These are phyloP conservation scores for Pardalotus punctatus DNA, from an alignment of 2,113 vertebrate genomes.

Conservation along the genomic window DNA sequence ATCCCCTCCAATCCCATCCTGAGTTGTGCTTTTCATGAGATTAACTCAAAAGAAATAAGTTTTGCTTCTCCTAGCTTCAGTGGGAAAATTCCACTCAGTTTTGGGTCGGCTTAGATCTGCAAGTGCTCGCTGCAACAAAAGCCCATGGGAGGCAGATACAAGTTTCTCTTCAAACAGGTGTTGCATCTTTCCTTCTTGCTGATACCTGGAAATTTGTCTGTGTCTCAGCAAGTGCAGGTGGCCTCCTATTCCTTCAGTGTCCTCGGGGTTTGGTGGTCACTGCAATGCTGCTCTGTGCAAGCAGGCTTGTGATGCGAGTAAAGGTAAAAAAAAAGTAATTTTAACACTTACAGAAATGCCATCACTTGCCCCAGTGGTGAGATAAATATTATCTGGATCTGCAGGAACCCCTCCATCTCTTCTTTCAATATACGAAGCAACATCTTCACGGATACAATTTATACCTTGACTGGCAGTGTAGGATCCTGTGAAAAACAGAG, in stretches of 20 bases:
- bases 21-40: not conserved
- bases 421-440: conserved; percentile 78
- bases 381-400: conserved; percentile 83
- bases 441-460: conserved; percentile 83
- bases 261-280: not conserved
- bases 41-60: not conserved
- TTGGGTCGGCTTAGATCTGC: not conserved
- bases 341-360: conserved; percentile 79
- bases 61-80: not conserved
- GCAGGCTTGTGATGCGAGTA: not conserved
- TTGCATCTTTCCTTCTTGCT: not conserved
- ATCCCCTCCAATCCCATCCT: not conserved
- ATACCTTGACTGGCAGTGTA: conserved; percentile 85
- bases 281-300: not conserved
- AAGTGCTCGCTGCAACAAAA: not conserved
- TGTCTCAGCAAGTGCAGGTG: not conserved
- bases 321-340: too few relatives aligned
- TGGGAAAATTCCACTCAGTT: not conserved
- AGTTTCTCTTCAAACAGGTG: not conserved
- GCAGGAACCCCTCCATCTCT: conserved; percentile 82
- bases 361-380: conserved; percentile 86
- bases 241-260: not conserved
- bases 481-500: conserved; percentile 69
- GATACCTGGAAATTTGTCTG: not conserved
- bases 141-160: accelerated